Percentiles rank a stretch among this genome's conserved stretches.
Evolutionary conservation across 2,797 vertebrate species (phyloP).

Genomic region (Melopsittacus undulatus): DNA sequence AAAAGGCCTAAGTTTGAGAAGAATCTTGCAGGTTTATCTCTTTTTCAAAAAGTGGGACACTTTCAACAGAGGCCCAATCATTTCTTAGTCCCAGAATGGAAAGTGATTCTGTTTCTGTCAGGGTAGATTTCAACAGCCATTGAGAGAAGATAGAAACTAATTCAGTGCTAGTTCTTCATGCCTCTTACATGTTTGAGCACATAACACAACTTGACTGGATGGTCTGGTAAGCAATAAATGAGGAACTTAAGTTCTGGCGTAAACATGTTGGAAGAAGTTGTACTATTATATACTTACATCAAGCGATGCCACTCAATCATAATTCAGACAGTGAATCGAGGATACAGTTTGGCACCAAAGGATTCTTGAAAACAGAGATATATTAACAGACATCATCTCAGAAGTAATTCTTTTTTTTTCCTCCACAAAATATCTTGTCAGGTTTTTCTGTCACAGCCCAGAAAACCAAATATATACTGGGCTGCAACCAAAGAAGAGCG

Average conservation of each 20-base stretch:
- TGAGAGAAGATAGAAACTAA: background rate
- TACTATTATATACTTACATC: background rate
- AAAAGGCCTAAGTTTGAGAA: background rate
- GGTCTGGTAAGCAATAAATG: background rate
- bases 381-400: background rate
- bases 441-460: background rate
- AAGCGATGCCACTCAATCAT: background rate
- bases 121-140: background rate
- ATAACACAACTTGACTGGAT: background rate
- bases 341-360: background rate
- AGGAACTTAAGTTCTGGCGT: background rate
- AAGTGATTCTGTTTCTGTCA: background rate
- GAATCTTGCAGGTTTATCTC: background rate
- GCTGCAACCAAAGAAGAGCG: fast-evolving
- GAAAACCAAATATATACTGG: fast-evolving
- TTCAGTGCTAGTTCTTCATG: background rate
- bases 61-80: background rate
- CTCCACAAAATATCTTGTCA: background rate
- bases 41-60: background rate
- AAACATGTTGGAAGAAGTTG: background rate
- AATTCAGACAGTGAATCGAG: background rate
- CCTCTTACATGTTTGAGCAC: background rate
- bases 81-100: background rate
- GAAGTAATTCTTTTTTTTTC: background rate
- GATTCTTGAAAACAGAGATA: background rate